Conservation (phyloP, 2,888 invertebrate species). For the Athripsodes cinereus region DNA sequence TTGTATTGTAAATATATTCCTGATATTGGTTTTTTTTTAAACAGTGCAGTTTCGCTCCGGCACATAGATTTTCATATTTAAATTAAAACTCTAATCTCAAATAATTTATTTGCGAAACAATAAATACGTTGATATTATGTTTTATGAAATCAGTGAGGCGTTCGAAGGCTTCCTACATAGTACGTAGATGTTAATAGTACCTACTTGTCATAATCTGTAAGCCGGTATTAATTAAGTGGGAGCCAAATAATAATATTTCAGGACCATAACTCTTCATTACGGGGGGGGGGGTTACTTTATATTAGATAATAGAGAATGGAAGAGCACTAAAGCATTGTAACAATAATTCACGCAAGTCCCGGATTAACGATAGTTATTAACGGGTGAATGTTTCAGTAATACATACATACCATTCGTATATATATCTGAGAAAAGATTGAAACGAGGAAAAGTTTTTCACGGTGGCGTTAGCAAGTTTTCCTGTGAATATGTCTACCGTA, state of each 20-base stretch:
- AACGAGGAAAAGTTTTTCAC: conserved; percentile 28
- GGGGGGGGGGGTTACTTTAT: background rate
- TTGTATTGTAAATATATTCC: too few relatives aligned
- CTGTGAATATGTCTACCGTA: conserved; percentile 28
- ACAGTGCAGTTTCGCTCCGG: too few relatives aligned
- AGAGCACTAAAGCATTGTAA: conserved; percentile 14
- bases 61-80: too few relatives aligned
- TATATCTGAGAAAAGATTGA: conserved; percentile 23
- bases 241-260: background rate
- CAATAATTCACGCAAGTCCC: conserved; percentile 22
- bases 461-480: conserved; percentile 28
- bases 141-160: too few relatives aligned
- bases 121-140: too few relatives aligned
- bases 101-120: too few relatives aligned
- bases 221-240: background rate
- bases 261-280: conserved; percentile 25
- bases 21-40: too few relatives aligned
- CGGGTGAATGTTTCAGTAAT: conserved; percentile 26
- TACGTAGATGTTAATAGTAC: too few relatives aligned
- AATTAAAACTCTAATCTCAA: too few relatives aligned
- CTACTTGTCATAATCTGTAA: too few relatives aligned
- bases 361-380: conserved; percentile 27
- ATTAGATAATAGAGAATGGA: background rate
- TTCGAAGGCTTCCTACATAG: too few relatives aligned
- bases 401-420: conserved; percentile 17